A percentile compares a stretch with the other conserved stretches of the same genome.
Conservation (phyloP, 2,113 vertebrate species). For the Indicator maculatus region DNA sequence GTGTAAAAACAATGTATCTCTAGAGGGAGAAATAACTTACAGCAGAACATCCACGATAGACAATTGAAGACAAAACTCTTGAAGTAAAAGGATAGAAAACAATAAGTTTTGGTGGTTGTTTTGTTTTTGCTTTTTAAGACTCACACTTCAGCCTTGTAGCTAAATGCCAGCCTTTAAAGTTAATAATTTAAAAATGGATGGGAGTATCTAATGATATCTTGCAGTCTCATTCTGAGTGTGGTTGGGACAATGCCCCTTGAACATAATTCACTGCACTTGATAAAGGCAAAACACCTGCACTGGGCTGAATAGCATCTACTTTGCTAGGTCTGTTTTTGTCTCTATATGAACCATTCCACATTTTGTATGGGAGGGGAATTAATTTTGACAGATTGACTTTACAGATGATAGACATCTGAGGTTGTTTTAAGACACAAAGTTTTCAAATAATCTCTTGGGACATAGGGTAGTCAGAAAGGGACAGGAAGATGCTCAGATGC, state of each 20-base stretch:
- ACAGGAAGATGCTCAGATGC: background rate
- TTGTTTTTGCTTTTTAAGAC: background rate
- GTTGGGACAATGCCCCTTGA: background rate
- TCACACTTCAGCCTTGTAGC: background rate
- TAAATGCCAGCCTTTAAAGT: background rate
- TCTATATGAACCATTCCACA: background rate
- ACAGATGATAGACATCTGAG: background rate
- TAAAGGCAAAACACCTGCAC: background rate
- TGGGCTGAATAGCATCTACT: background rate
- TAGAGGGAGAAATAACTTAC: background rate
- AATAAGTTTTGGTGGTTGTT: background rate
- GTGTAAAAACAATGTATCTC: background rate
- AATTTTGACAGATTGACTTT: constrained; percentile 26
- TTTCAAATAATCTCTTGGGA: background rate
- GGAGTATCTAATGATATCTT: background rate
- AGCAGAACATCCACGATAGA: background rate
- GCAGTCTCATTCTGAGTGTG: background rate
- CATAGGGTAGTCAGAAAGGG: background rate
- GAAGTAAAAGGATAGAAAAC: background rate
- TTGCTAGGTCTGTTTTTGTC: background rate
- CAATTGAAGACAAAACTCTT: background rate
- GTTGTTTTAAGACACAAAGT: background rate
- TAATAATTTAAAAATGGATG: background rate
- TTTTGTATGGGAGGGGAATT: background rate
- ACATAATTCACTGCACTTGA: background rate